Base-by-base conservation (phyloP, 2,888 invertebrate species). In the Lamproptera curius region DNA sequence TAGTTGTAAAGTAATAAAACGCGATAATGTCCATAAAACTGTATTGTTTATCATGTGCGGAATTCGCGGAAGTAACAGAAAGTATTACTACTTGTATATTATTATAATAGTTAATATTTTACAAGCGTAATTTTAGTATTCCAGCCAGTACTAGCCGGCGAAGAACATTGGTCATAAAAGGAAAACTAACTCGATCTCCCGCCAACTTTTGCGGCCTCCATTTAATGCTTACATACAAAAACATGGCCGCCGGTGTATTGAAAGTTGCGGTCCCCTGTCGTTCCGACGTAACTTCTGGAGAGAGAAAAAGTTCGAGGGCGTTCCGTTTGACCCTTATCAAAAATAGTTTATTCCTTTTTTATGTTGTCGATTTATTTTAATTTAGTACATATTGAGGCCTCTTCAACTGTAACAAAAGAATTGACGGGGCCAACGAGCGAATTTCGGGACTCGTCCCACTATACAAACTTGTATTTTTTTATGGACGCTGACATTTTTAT, bases 301-400 rank as follows among this genome's bases (percentile, higher is more conserved):
- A 35, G 49, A 31, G 49, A 41, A 41, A 44, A 45, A 50, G 52
- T 38, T 50, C 13, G 36, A 68, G 59, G 61, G 63, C 67, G 62
- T 65, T 61, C 55, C 62, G 57, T 52, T 63, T 68, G 73, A 76
- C 71, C 75, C 70, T 71, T 67, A 61, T 69, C 70, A 66, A 56
- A 61, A 58, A 58, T 41, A 40, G 49, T 45, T 45, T 40, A 50
- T 50, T 13, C 16, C 20, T 14, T n/a, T 49, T 40, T 39, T 43
- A 26, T 43, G 43, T 39, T 43, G 43, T 39, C 43, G 48, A 43
- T 49, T 49, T 40, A 49, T 43, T 49, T 35, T 43, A 49, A 49
- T 43, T 43, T 49, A 35, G 28, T 34, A 43, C 43, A 20, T 43
- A 40, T 43, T 43, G 48, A 20, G 35, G 28, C 35, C 38, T 34